phyloP scores from a whole-genome alignment of 2,113 vertebrate species.

The Sturnus vulgaris region DNA sequence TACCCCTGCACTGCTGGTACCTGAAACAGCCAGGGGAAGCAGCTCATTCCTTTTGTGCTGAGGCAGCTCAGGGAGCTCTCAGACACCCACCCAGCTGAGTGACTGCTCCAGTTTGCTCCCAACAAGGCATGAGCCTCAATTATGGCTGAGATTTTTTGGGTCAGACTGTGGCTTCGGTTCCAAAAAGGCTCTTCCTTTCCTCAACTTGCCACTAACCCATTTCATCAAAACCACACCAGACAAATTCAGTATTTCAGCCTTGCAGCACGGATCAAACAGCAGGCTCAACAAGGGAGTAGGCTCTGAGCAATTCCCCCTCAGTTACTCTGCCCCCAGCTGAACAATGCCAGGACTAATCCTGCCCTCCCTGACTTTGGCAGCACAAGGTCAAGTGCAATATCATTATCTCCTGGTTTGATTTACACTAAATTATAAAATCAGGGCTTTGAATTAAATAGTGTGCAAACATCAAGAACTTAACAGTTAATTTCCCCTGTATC shows the following conservation, averaged over 20 bases:
- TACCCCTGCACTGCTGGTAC: background rate
- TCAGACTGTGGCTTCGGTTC: background rate
- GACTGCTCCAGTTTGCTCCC: background rate
- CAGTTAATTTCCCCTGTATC: slow-evolving; percentile 33
- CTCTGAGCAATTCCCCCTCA: background rate
- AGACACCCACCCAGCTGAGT: background rate
- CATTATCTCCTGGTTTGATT: slow-evolving; percentile 7
- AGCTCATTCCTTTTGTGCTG: background rate
- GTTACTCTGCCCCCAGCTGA: background rate
- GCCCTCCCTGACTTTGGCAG: background rate
- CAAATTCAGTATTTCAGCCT: background rate
- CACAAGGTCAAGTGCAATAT: background rate
- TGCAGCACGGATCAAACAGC: background rate
- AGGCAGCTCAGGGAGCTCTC: background rate
- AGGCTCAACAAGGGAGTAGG: background rate
- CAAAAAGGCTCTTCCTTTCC: background rate
- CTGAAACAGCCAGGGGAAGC: background rate
- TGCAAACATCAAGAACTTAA: slow-evolving; percentile 50
- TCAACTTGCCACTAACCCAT: background rate
- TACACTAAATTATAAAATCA: slow-evolving; percentile 1
- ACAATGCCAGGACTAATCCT: background rate
- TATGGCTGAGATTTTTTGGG: background rate
- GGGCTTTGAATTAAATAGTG: background rate
- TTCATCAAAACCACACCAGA: background rate
- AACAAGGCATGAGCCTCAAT: background rate